Base-by-base conservation (phyloP, 1,140 invertebrate genomes). In the Euschistus heros region DNA sequence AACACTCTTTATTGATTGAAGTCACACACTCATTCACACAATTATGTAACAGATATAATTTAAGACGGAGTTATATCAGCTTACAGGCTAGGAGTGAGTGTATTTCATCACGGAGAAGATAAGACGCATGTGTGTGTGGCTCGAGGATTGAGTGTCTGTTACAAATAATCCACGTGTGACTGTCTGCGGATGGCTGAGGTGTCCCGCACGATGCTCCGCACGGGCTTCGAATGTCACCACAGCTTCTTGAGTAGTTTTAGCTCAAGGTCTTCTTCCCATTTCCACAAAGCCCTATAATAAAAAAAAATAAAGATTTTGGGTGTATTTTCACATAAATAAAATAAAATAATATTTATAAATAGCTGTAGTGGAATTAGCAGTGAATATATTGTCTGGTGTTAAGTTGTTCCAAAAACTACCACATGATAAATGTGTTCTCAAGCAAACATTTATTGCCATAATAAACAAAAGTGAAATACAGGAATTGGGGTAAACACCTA, bases 181-280 rank as follows among this genome's bases (percentile, higher is more conserved):
- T 26, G 24, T 15, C 20, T 24, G 54, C 54, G 15, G 1, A 24
- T 57, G 54, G 24, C 54, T 57, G 54, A 57, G 54, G 54, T 15
- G 15, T 57, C 54, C 20, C 54, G 24, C 18, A 24, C 15, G 54
- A 57, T 22, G 15, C 20, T 26, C 24, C 54, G 54, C 15, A 22
- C 24, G 18, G 24, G 54, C 24, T 37, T 24, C 54, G 6, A 20
- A 24, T 62, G 44, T 66, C 57, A 66, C 64, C 64, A 66, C 22
- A 66, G 64, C 46, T 57, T 60, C 59, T 66, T 66, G 30, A 66
- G 64, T 10, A 66, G 64, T 46, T 57, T 57, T 57, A 61, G 37
- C 59, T 66, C 64, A 37, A 66, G 42, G 20, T 66, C 64, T 61
- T 66, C 64, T 61, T 66, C 64, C 57, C 57, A 61, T 57, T 57